Evolutionary conservation across 2,888 invertebrate genomes (phyloP).

Genomic region (Melanostoma mellinum): DNA sequence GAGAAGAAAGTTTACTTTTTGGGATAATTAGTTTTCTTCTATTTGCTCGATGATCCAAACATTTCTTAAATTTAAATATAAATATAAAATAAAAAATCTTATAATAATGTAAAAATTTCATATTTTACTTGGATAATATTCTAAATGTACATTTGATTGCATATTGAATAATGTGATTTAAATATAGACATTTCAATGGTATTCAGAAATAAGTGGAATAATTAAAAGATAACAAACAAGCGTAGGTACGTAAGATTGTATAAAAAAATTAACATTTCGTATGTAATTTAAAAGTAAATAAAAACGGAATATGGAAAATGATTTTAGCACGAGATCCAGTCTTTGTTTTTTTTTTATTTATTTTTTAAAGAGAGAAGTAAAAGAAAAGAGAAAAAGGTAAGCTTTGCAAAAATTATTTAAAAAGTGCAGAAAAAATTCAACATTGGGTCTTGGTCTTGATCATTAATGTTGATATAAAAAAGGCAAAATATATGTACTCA

Average conservation of each 20-base stretch:
- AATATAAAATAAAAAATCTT: slow-evolving; percentile 11
- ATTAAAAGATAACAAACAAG: slow-evolving; percentile 8
- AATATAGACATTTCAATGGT: slow-evolving; percentile 41
- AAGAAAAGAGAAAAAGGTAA: no score
- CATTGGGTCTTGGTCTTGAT: no score
- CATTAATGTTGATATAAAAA: no score
- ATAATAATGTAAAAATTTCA: slow-evolving; percentile 53
- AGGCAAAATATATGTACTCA: no score
- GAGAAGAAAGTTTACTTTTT: neutral
- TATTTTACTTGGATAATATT: slow-evolving; percentile 50
- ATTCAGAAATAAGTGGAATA: slow-evolving; percentile 45
- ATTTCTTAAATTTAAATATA: slow-evolving; percentile 16
- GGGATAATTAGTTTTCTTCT: neutral
- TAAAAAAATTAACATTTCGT: slow-evolving; percentile 63
- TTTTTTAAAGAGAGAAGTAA: neutral
- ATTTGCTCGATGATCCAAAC: neutral
- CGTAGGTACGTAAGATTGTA: slow-evolving; percentile 63
- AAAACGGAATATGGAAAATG: slow-evolving; percentile 41
- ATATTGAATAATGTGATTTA: slow-evolving; percentile 27
- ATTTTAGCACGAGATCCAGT: slow-evolving; percentile 53
- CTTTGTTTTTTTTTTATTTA: slow-evolving; percentile 4
- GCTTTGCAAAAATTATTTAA: no score
- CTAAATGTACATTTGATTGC: slow-evolving; percentile 58
- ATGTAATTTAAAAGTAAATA: slow-evolving; percentile 60
- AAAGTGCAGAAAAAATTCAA: no score